Percentiles rank a stretch among this genome's conserved stretches.
phyloP scores from a whole-genome alignment of 2,113 vertebrate genomes.

The Vombatus ursinus region DNA sequence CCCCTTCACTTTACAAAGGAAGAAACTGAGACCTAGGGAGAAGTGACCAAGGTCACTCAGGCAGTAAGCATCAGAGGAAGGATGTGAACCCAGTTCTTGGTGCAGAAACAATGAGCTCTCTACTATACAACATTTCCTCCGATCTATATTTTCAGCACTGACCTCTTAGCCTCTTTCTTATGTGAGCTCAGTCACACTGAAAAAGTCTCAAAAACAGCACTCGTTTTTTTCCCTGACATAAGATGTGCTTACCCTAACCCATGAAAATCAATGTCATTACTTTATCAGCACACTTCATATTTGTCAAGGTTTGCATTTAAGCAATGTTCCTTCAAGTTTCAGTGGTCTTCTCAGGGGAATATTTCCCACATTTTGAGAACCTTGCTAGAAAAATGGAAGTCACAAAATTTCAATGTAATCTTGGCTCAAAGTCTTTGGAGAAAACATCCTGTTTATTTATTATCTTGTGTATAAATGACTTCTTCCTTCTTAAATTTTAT shows the following conservation, averaged over 20 bases:
- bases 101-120: background rate
- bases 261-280: conserved; percentile 49
- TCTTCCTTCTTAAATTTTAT: background rate
- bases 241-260: background rate
- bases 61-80: background rate
- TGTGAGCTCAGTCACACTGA: background rate
- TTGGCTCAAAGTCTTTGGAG: conserved; percentile 36
- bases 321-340: conserved; percentile 39
- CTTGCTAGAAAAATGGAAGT: conserved; percentile 47
- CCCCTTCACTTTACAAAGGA: background rate
- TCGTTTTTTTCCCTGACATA: background rate
- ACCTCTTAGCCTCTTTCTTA: background rate
- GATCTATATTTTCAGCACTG: background rate
- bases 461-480: background rate
- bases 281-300: background rate
- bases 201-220: background rate
- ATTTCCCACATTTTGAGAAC: conserved; percentile 41
- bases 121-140: background rate
- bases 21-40: background rate
- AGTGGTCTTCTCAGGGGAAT: conserved; percentile 41
- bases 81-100: background rate
- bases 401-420: conserved; percentile 54
- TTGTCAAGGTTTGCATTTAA: conserved; percentile 36
- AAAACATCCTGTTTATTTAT: conserved; percentile 40
- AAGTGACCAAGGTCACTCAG: background rate